phyloP scores from a whole-genome alignment of 2,888 invertebrate genomes.

The Leptarthrus brevirostris region DNA sequence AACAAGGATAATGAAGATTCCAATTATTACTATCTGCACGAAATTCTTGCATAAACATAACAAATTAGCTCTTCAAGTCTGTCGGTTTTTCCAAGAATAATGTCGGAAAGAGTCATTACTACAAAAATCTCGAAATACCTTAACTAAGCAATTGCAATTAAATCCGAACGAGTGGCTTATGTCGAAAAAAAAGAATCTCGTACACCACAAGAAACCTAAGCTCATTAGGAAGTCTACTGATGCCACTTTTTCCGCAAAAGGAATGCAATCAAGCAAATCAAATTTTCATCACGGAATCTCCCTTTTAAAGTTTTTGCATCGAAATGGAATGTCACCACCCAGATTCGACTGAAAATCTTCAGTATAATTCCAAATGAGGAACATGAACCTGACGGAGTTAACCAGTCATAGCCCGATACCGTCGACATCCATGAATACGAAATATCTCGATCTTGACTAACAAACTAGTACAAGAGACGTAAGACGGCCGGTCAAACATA shows the following conservation, averaged over 20 bases:
- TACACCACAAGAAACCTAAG: slow-evolving; percentile 18
- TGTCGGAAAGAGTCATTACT: too few relatives aligned
- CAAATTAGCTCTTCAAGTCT: too few relatives aligned
- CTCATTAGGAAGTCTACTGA: slow-evolving; percentile 16
- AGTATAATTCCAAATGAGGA: slow-evolving; percentile 35
- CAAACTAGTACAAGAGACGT: not conserved
- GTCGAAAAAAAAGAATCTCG: not conserved
- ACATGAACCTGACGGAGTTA: slow-evolving; percentile 3
- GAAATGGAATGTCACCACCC: slow-evolving; percentile 45
- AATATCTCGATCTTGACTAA: slow-evolving; percentile 9
- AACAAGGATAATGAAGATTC: too few relatives aligned
- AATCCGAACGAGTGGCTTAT: not conserved
- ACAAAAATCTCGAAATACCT: too few relatives aligned
- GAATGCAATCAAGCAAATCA: slow-evolving; percentile 45
- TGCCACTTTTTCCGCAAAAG: slow-evolving; percentile 22
- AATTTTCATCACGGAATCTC: slow-evolving; percentile 25
- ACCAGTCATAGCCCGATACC: not conserved
- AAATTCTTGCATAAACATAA: too few relatives aligned
- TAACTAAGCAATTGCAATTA: slow-evolving; percentile 2
- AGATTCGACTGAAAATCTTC: slow-evolving; percentile 27
- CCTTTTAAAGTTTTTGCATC: not conserved
- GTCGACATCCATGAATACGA: slow-evolving; percentile 33
- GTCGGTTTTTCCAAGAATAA: too few relatives aligned
- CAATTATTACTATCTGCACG: too few relatives aligned
- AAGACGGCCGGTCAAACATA: not conserved